Evolutionary conservation across 2,888 invertebrate species (phyloP).

Genomic region (Melieria omissa): DNA sequence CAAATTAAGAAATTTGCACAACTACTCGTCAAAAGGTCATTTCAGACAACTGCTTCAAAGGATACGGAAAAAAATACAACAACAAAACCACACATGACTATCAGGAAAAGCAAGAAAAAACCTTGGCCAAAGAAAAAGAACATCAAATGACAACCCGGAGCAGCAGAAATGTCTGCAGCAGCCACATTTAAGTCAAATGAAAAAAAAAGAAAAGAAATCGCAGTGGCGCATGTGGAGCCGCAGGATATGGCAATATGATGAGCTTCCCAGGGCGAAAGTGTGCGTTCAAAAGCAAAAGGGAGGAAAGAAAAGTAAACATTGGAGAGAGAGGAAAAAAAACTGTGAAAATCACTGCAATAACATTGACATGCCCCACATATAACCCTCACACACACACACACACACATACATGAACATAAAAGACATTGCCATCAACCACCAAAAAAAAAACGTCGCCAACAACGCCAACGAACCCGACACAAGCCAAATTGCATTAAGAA

Average conservation of each 20-base stretch:
- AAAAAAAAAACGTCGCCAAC: background rate
- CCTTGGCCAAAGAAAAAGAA: background rate
- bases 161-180: conserved; percentile 11
- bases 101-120: conserved; percentile 7
- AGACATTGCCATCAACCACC: background rate
- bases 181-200: background rate
- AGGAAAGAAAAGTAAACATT: conserved; percentile 14
- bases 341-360: conserved; percentile 47
- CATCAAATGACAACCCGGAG: background rate
- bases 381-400: conserved; percentile 3
- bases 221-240: conserved; percentile 30
- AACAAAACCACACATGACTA: conserved; percentile 11
- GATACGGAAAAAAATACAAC: conserved; percentile 5
- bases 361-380: conserved; percentile 30
- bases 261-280: conserved; percentile 46
- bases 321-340: background rate
- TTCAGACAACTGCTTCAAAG: background rate
- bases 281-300: conserved; percentile 26
- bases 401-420: background rate
- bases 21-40: conserved; percentile 32
- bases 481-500: conserved; percentile 44
- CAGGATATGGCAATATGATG: conserved; percentile 63
- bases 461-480: conserved; percentile 24
- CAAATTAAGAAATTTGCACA: conserved; percentile 36
- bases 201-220: conserved; percentile 2